Percentiles rank a stretch among this genome's conserved stretches.
Evolutionary conservation across 23 tunicate genomes (phyloP).

Genomic region (Oikopleura dioica): DNA sequence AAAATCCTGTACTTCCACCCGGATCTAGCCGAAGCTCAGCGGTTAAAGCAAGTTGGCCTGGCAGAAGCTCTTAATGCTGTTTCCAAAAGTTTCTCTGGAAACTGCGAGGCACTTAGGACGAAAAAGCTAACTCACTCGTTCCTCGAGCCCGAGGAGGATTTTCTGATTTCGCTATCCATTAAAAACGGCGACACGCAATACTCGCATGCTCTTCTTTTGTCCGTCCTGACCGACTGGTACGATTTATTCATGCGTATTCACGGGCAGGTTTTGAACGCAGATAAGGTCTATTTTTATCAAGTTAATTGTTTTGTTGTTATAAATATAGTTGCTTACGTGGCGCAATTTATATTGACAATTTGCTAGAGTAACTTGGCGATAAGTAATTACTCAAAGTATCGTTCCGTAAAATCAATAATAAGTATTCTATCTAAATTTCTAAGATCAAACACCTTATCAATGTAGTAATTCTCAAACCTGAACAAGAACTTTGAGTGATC

Average conservation of each 20-base stretch:
- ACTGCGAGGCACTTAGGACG: constrained; percentile 4
- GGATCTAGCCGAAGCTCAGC: no score
- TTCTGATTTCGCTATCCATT: not conserved
- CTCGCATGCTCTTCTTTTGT: not conserved
- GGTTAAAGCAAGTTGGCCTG: not conserved
- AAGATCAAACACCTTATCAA: no score
- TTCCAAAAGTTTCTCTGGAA: constrained; percentile 7
- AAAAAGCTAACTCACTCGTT: not conserved
- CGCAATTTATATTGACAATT: no score
- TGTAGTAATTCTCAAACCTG: no score
- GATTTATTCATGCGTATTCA: constrained; percentile 4
- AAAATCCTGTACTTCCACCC: not conserved
- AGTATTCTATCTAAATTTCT: no score
- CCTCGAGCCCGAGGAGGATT: not conserved
- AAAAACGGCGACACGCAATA: not conserved
- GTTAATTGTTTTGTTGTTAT: no score
- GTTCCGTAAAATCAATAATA: no score
- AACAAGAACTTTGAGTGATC: not conserved
- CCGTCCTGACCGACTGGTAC: not conserved
- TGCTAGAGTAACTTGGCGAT: no score
- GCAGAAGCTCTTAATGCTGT: not conserved
- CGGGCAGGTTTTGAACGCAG: no score
- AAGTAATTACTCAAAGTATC: no score
- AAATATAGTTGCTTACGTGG: no score
- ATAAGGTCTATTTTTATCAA: no score